A percentile compares a stretch with the other conserved stretches of the same genome.
phyloP scores from a whole-genome alignment of 2,888 invertebrate genomes.

The Andrena chrysosceles region DNA sequence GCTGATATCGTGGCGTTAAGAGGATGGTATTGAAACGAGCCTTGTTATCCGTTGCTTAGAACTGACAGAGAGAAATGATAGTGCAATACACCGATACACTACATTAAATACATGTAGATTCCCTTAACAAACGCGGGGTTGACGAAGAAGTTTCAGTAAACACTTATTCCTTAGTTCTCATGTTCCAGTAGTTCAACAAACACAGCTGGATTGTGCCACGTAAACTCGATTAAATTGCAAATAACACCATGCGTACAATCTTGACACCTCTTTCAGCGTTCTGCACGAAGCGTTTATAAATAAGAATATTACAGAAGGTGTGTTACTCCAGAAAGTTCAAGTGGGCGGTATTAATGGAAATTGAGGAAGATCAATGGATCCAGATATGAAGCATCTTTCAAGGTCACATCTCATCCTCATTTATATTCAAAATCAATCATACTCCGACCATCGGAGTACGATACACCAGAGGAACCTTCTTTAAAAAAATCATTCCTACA shows the following conservation, averaged over 20 bases:
- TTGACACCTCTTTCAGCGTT: background rate
- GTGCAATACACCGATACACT: background rate
- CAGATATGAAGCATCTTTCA: no score
- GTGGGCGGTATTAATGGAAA: background rate
- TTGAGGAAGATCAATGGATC: no score
- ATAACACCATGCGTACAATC: background rate
- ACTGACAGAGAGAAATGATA: background rate
- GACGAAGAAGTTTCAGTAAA: background rate
- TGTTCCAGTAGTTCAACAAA: background rate
- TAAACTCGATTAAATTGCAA: constrained; percentile 3
- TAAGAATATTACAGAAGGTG: background rate
- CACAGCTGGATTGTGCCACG: background rate
- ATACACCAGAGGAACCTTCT: background rate
- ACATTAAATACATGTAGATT: background rate
- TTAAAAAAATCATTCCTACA: background rate
- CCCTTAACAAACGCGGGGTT: background rate
- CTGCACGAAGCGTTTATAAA: background rate
- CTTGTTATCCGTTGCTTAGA: background rate
- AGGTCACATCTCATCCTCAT: no score
- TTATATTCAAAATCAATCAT: no score
- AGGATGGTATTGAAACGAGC: background rate
- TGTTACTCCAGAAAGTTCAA: background rate
- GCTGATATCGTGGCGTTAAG: background rate
- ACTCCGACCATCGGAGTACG: no score
- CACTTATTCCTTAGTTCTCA: background rate